Base-by-base conservation (phyloP, 2,113 vertebrate genomes). In the Pituophis catenifer region DNA sequence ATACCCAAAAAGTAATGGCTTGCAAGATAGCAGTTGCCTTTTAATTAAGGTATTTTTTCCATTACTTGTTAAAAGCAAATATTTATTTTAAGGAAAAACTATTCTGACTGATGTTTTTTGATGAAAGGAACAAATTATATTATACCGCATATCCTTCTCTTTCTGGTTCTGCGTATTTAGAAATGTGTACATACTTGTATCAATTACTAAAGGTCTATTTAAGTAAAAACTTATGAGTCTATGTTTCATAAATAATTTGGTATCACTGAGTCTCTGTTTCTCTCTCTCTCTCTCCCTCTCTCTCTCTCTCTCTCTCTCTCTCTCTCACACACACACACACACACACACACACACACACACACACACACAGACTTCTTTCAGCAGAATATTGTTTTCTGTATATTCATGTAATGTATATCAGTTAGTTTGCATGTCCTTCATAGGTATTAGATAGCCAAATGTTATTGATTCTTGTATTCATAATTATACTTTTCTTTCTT, bases 401-500 rank as follows among this genome's bases (percentile, higher is more conserved):
- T 2, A 1, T 94, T 94, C 93, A 50, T 91, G 57, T 92, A 93
- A 88, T 11, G 26, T 15, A 0, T 44, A 48, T 85, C 75, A 92
- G 70, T 92, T 88, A 65, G 50, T 92, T 86, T 21, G 87, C 92
- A 29, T 0, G 29, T 91, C 89, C 59, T 88, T 44, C 29, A 15
- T 7, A 87, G 91, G 70, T 91, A 94, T 93, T 93, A 54, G 65
- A 92, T 88, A 92, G 91, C 87, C 81, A 65, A 24, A 81, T 29
- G n/a, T 59, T 29, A 89, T 0, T 50, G 89, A 48, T 90, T 94
- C 93, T 96, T 92, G 54, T 92, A 54, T 58, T 86, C 65, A 1
- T 96, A 95, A 95, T 95, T 96, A 96, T 93, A 96, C 62, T 92
- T 89, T 88, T 0, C 96, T 95, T 96, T 89, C 93, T 89, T 91